phyloP scores from a whole-genome alignment of 2,888 invertebrate genomes.

The Cephalotes varians region DNA sequence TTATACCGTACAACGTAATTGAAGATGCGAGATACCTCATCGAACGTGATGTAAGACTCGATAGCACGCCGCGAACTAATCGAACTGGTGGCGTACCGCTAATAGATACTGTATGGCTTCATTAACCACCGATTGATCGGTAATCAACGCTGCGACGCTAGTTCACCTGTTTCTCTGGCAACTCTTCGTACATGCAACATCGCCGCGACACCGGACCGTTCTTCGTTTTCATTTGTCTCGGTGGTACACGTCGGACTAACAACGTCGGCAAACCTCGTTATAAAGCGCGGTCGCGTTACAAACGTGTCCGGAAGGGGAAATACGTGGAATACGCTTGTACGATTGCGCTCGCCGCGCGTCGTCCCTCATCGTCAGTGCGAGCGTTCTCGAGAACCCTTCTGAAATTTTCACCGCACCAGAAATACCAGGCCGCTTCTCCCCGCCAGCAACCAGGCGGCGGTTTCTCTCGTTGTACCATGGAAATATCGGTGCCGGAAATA shows the following conservation, averaged over 20 bases:
- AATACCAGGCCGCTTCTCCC: conserved; percentile 13
- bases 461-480: conserved; percentile 2
- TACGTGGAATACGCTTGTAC: conserved; percentile 35
- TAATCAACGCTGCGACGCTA: conserved; percentile 1
- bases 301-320: conserved; percentile 60
- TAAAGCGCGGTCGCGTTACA: conserved; percentile 29
- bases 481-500: conserved; percentile 64
- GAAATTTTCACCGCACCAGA: conserved; percentile 58
- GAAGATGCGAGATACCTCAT: background rate
- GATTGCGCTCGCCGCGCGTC: conserved; percentile 18
- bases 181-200: conserved; percentile 12
- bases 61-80: background rate
- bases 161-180: background rate
- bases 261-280: conserved; percentile 43
- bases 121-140: conserved; percentile 11
- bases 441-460: background rate
- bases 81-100: background rate
- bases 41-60: background rate
- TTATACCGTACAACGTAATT: background rate
- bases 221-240: conserved; percentile 30
- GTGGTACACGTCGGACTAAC: conserved; percentile 7
- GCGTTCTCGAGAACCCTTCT: conserved; percentile 50
- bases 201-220: background rate
- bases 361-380: conserved; percentile 33
- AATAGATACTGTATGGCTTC: conserved; percentile 9